These are phyloP conservation scores for Xestia sexstrigata DNA, from an alignment of 2,888 invertebrate genomes.

Conservation along the genomic window DNA sequence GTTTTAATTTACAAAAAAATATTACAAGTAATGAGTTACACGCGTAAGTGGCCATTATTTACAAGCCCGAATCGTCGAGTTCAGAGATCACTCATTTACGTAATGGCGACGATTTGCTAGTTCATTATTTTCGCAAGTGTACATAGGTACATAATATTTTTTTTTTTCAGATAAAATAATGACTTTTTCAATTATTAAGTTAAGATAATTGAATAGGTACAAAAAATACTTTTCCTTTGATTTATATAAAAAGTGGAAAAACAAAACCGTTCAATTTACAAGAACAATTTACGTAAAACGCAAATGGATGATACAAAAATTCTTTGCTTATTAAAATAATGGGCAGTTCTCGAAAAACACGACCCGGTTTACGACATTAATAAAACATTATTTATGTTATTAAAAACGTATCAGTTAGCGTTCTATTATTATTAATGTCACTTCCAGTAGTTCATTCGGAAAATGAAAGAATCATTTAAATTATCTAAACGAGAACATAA, in stretches of 20 bases:
- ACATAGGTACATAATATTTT: background rate
- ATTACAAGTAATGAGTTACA: background rate
- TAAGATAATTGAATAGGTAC: no score
- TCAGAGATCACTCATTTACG: conserved; percentile 17
- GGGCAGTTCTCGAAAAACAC: conserved; percentile 43
- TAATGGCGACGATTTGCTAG: conserved; percentile 7
- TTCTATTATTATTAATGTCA: background rate
- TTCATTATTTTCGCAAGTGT: background rate
- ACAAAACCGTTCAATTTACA: background rate
- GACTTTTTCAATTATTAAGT: no score
- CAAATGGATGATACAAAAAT: conserved; percentile 21
- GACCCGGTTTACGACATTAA: conserved; percentile 38
- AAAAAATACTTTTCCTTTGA: background rate
- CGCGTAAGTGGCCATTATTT: background rate
- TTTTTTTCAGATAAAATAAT: background rate
- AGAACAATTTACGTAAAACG: conserved; percentile 23
- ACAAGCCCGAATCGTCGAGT: background rate
- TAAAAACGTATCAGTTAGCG: conserved; percentile 30
- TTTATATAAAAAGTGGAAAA: background rate
- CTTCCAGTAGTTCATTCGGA: conserved; percentile 5
- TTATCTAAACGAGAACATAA: background rate
- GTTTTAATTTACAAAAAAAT: background rate
- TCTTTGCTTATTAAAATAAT: conserved; percentile 12
- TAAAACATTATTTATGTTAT: conserved; percentile 48
- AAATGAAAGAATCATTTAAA: background rate